Percentiles rank a stretch among this genome's conserved stretches.
Conservation (phyloP, 2,888 invertebrate genomes). For the Thalpophila matura region DNA sequence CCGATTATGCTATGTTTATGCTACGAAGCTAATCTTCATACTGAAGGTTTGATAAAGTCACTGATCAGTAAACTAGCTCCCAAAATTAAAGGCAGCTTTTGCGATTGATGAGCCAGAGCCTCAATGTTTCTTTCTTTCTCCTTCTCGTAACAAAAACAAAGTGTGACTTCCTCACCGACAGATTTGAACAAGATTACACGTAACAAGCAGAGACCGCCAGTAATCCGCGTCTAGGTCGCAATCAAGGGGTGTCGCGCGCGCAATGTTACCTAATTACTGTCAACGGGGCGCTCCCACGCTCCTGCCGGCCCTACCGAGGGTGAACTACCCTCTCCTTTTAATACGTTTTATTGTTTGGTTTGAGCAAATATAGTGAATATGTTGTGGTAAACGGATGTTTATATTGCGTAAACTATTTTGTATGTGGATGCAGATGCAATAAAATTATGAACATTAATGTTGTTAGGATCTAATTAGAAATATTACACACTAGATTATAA, state of each 20-base stretch:
- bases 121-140: background rate
- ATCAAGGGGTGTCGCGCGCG: constrained; percentile 64
- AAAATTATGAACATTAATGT: constrained; percentile 1
- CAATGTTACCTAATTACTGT: constrained; percentile 81
- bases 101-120: too few relatives aligned
- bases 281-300: constrained; percentile 82
- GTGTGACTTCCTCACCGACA: constrained; percentile 26
- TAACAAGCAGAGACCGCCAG: constrained; percentile 59
- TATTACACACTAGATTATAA: too few relatives aligned
- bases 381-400: constrained; percentile 67
- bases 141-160: constrained; percentile 9
- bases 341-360: constrained; percentile 72
- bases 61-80: too few relatives aligned
- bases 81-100: too few relatives aligned
- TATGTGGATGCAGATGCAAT: constrained; percentile 8
- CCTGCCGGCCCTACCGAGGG: constrained; percentile 48
- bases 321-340: constrained; percentile 66
- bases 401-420: constrained; percentile 42
- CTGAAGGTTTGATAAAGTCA: too few relatives aligned
- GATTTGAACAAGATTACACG: constrained; percentile 45
- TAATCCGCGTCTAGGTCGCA: constrained; percentile 57
- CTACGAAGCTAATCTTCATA: too few relatives aligned
- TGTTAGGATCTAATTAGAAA: background rate
- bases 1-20: too few relatives aligned
- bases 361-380: constrained; percentile 75